phyloP scores from a whole-genome alignment of 2,888 invertebrate genomes.

The Caenorhabditis doughertyi region DNA sequence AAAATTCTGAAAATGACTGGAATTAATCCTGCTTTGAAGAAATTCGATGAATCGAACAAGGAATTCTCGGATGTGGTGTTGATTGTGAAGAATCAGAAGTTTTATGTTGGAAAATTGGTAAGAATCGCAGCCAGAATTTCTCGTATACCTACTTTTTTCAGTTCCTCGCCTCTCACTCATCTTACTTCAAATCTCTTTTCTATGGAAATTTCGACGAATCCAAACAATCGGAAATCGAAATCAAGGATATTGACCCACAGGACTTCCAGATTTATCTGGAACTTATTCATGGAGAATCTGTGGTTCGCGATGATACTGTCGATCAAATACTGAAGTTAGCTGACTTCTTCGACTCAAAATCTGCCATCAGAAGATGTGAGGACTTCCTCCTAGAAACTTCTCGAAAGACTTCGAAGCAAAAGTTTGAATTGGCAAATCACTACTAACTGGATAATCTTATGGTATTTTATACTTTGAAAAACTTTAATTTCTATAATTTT shows the following conservation, averaged over 20 bases:
- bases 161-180: not conserved
- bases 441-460: not conserved
- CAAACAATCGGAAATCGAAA: not conserved
- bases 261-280: not conserved
- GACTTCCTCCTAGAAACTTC: not conserved
- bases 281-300: not conserved
- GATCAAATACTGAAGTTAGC: conserved; percentile 1
- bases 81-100: no score
- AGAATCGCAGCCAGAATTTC: no score
- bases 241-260: not conserved
- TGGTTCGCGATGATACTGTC: not conserved
- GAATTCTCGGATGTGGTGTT: not conserved
- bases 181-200: not conserved
- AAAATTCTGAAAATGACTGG: not conserved
- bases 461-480: not conserved
- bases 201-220: conserved; percentile 4
- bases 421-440: not conserved
- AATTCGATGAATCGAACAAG: not conserved
- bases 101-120: no score
- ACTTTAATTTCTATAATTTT: no score
- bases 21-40: not conserved
- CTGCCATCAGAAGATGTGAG: not conserved
- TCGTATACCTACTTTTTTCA: no score
- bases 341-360: not conserved
- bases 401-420: not conserved